Evolutionary conservation across 2,797 vertebrate species (phyloP).

Genomic region (Dryobates pubescens): DNA sequence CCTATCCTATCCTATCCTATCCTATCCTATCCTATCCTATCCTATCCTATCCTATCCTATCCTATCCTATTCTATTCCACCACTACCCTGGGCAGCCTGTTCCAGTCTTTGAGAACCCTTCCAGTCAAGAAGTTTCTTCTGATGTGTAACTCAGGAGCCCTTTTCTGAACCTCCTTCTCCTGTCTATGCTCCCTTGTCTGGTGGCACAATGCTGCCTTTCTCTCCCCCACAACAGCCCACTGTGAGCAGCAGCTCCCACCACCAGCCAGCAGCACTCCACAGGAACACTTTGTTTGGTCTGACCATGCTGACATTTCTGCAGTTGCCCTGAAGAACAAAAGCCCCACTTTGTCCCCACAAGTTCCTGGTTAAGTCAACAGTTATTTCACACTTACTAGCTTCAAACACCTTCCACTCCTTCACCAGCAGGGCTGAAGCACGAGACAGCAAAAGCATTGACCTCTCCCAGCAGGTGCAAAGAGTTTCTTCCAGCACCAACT

Average conservation of each 20-base stretch:
- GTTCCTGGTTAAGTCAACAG: constrained; percentile 45
- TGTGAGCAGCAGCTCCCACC: constrained; percentile 34
- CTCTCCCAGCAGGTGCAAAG: neutral
- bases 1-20: too few relatives aligned
- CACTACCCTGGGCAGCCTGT: too few relatives aligned
- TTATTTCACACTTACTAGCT: constrained; percentile 25
- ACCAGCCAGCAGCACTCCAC: neutral
- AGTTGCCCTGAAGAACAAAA: constrained; percentile 5
- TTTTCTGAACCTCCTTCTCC: constrained; percentile 39
- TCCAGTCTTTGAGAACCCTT: too few relatives aligned
- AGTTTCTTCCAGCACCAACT: neutral
- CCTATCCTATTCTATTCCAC: too few relatives aligned
- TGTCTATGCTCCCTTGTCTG: constrained; percentile 3
- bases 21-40: too few relatives aligned
- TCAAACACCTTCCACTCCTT: constrained; percentile 34
- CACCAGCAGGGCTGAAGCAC: neutral
- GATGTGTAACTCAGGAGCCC: neutral
- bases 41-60: too few relatives aligned
- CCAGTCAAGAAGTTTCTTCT: neutral
- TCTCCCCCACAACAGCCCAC: constrained; percentile 57
- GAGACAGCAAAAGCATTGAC: neutral
- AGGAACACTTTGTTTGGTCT: constrained; percentile 19
- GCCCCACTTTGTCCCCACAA: constrained; percentile 13
- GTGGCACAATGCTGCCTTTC: constrained; percentile 57
- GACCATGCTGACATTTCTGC: neutral